Base-by-base conservation (phyloP, 2,888 invertebrate species). In the Drosophila macrothrix region DNA sequence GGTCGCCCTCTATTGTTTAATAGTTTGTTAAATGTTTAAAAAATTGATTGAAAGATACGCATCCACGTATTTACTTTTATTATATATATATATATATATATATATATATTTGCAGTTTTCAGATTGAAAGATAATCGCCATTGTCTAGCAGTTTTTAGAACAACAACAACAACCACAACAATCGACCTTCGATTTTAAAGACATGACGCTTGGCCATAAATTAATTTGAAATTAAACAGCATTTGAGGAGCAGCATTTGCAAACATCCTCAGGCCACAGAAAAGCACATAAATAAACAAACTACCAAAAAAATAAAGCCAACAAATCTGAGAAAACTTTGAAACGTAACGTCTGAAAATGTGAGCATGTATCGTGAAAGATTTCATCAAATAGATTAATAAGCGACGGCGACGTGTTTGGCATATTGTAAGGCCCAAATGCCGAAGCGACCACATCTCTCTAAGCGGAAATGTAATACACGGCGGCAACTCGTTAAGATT, bases 361-460 rank as follows among this genome's bases (percentile, higher is more conserved):
- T 81, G 79, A 58, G 46, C 80, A 84, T 82, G 83, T 78, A 68
- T 58, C 62, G 49, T 52, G 61, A 53, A 35, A 61, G 85, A 90
- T 85, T 85, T 88, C 85, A 70, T 81, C 85, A 85, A 89, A 81
- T 81, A 86, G 88, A 86, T 88, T 86, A 88, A 86, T 90, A 85
- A 84, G 84, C 82, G 80, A 68, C 84, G 67, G 70, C 80, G 83
- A 86, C 85, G 90, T 86, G 85, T 85, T 73, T 64, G 81, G 90
- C 90, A 86, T 86, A 54, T 72, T 22, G 59, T 56, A n/a, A 56
- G 62, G 39, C 62, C 64, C 62, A 70, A 78, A 59, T 22, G 55
- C 65, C 46, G 46, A 50, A 55, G 59, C 39, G 53, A 56, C 60
- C 65, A 49, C 50, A 67, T 68, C 59, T 61, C 31, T 71, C 39